phyloP scores from a whole-genome alignment of 2,113 vertebrate species.

The Lipophrys pholis region DNA sequence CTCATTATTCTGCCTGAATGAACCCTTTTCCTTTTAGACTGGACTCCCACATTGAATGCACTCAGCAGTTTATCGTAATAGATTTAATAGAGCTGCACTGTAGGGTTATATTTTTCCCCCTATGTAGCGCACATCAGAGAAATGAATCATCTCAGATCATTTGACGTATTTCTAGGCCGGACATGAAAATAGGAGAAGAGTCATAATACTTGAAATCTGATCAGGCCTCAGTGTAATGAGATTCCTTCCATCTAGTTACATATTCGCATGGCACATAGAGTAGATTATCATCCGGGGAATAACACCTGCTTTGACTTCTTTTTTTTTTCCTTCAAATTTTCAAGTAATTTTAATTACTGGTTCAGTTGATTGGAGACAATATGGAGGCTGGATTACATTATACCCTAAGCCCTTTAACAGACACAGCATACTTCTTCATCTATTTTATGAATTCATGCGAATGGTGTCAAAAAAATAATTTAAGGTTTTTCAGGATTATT shows the following conservation, averaged over 20 bases:
- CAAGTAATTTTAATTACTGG: background rate
- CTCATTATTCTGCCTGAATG: conserved; percentile 69
- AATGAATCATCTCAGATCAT: conserved; percentile 46
- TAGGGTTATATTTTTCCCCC: background rate
- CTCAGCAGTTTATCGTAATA: conserved; percentile 37
- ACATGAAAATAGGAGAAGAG: conserved; percentile 10
- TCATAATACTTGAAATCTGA: conserved; percentile 28
- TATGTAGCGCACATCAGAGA: conserved; percentile 14
- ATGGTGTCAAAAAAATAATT: too few species aligned
- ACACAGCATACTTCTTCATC: too few species aligned
- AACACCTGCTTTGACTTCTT: too few species aligned
- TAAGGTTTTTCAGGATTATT: too few species aligned
- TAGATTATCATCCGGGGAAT: background rate
- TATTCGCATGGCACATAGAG: conserved; percentile 11
- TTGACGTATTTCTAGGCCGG: conserved; percentile 20
- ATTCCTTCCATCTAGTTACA: conserved; percentile 4
- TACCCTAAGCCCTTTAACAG: too few species aligned
- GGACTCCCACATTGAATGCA: conserved; percentile 57
- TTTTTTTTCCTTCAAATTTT: too few species aligned
- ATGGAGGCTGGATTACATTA: too few species aligned
- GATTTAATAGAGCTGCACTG: conserved; percentile 34
- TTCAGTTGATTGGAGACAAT: background rate
- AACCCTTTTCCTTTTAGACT: conserved; percentile 54
- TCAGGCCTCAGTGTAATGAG: conserved; percentile 22
- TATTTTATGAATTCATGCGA: too few species aligned